Conservation (phyloP, 2,888 invertebrate genomes). For the Troilus luridus region DNA sequence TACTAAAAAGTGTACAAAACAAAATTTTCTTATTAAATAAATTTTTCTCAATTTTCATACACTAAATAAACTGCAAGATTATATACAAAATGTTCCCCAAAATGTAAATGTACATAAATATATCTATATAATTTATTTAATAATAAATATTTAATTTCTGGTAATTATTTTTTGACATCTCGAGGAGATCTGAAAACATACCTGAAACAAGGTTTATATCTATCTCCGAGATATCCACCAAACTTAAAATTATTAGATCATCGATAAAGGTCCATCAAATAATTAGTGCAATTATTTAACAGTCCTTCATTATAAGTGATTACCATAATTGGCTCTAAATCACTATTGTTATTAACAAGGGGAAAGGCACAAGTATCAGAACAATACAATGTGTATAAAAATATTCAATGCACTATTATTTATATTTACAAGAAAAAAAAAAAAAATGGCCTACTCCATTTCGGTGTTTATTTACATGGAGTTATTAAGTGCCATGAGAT, state of each 20-base stretch:
- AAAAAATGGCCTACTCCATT: constrained; percentile 35
- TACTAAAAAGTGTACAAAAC: constrained; percentile 37
- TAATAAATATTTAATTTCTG: constrained; percentile 45
- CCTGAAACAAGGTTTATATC: neutral
- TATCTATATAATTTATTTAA: constrained; percentile 41
- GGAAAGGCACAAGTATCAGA: constrained; percentile 44
- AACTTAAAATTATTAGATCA: neutral
- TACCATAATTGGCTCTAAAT: neutral
- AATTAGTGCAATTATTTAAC: constrained; percentile 37
- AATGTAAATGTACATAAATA: constrained; percentile 55
- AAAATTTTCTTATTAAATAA: constrained; percentile 18
- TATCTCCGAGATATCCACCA: constrained; percentile 50
- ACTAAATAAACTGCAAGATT: constrained; percentile 26
- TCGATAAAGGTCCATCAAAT: constrained; percentile 42
- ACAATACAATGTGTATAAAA: constrained; percentile 43
- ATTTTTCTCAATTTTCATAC: neutral
- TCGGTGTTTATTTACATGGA: constrained; percentile 26
- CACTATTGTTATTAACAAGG: constrained; percentile 39
- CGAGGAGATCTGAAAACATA: constrained; percentile 41
- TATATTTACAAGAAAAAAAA: constrained; percentile 20
- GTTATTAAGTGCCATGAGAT: constrained; percentile 36
- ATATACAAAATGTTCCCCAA: constrained; percentile 12
- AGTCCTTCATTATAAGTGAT: constrained; percentile 38
- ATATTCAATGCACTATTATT: constrained; percentile 24
- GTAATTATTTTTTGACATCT: constrained; percentile 41